Conservation (phyloP, 2,113 vertebrate species). For the Centrocercus urophasianus region DNA sequence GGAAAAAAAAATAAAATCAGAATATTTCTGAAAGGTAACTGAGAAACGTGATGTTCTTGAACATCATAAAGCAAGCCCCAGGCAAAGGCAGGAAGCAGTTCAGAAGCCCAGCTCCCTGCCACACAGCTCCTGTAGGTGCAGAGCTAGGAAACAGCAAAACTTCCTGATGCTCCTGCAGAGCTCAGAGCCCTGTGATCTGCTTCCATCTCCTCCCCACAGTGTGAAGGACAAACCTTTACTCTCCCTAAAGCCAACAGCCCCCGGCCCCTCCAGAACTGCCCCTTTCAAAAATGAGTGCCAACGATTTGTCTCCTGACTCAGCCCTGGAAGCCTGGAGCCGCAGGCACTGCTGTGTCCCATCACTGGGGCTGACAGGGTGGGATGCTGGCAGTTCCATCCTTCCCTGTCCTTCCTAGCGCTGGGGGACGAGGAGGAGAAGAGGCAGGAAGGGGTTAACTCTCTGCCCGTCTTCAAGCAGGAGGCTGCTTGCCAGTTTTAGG, state of each 20-base stretch:
- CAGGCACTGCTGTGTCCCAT: fast-evolving
- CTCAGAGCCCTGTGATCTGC: background rate
- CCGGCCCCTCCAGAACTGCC: background rate
- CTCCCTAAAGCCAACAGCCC: background rate
- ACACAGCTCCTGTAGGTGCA: background rate
- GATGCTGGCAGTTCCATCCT: background rate
- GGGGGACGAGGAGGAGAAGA: background rate
- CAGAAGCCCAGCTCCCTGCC: background rate
- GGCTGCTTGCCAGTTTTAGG: constrained; percentile 56
- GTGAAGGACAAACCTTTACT: background rate
- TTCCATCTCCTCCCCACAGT: constrained; percentile 1
- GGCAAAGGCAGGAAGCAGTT: background rate
- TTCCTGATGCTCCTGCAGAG: background rate
- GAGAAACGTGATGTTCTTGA: background rate
- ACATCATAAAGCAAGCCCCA: background rate
- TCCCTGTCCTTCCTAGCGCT: background rate
- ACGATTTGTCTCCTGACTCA: background rate
- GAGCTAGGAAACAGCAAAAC: constrained; percentile 19
- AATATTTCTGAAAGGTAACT: background rate
- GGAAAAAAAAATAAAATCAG: background rate
- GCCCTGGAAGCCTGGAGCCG: background rate
- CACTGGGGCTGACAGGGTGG: background rate
- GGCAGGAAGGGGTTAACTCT: constrained; percentile 22
- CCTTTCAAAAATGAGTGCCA: background rate
- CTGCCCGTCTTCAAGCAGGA: background rate